Conservation (phyloP, 2,113 vertebrate species). For the Ceuthmochares aereus region DNA sequence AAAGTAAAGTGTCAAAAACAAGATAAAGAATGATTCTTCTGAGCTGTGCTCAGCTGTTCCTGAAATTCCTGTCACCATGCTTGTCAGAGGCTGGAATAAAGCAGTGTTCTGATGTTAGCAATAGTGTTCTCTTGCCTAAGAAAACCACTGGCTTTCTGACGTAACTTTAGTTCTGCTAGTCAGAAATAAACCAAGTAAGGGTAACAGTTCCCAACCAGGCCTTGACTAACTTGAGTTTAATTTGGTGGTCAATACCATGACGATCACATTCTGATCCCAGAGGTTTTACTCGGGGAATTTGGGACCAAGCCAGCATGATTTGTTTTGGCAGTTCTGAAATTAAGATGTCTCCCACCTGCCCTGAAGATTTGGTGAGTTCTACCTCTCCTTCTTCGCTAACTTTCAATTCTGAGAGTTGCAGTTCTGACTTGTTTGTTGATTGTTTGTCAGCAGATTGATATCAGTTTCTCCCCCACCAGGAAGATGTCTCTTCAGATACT, state of each 20-base stretch:
- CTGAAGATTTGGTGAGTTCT: neutral
- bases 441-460: neutral
- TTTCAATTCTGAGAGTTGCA: neutral
- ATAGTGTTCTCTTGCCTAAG: neutral
- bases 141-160: neutral
- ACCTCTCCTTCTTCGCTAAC: neutral
- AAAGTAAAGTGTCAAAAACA: constrained; percentile 37
- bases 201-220: neutral
- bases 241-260: neutral
- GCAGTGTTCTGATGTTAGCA: neutral
- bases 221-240: neutral
- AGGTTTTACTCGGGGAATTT: neutral
- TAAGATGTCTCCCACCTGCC: neutral
- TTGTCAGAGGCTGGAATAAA: neutral
- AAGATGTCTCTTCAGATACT: neutral
- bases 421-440: neutral
- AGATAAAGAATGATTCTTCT: constrained; percentile 14
- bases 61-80: neutral
- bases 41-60: neutral
- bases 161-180: neutral
- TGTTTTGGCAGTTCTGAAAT: neutral
- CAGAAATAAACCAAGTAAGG: neutral
- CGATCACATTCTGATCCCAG: neutral
- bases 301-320: neutral
- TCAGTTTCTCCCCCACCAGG: neutral